Percentiles rank a stretch among this genome's conserved stretches.
Conservation (phyloP, 1,140 invertebrate species). For the Drosophila eugracilis region DNA sequence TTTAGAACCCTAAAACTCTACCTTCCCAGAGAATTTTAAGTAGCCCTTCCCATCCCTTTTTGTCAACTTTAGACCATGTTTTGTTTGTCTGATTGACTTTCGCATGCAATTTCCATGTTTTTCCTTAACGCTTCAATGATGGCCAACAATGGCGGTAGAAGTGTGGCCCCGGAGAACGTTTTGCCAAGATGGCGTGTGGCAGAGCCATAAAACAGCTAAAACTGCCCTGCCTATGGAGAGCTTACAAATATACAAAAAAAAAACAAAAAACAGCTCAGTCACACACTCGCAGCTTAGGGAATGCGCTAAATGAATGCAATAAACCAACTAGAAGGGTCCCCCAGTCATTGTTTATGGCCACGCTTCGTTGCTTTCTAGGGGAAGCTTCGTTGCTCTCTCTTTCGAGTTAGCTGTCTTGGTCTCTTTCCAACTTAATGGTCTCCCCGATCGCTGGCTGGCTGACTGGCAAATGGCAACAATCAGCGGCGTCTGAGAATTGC, state of each 20-base stretch:
- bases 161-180: constrained; percentile 21
- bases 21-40: not conserved
- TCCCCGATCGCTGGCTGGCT: constrained; percentile 56
- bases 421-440: constrained; percentile 23
- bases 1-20: not conserved
- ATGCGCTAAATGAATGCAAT: constrained; percentile 76
- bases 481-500: constrained; percentile 49
- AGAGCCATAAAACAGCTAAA: constrained; percentile 50
- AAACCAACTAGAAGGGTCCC: constrained; percentile 57
- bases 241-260: too few species aligned
- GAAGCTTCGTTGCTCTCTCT: constrained; percentile 12
- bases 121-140: constrained; percentile 52
- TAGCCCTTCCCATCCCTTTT: not conserved
- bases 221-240: constrained; percentile 46
- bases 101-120: constrained; percentile 53
- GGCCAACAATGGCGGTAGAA: constrained; percentile 50
- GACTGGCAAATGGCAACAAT: constrained; percentile 75
- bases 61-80: constrained; percentile 32
- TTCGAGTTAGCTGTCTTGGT: not conserved
- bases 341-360: constrained; percentile 55
- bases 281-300: constrained; percentile 39
- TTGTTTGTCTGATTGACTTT: constrained; percentile 43
- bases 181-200: constrained; percentile 67
- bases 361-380: constrained; percentile 47
- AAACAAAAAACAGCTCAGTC: constrained; percentile 35